phyloP scores from a whole-genome alignment of 2,888 invertebrate species.

The Tipula lateralis region DNA sequence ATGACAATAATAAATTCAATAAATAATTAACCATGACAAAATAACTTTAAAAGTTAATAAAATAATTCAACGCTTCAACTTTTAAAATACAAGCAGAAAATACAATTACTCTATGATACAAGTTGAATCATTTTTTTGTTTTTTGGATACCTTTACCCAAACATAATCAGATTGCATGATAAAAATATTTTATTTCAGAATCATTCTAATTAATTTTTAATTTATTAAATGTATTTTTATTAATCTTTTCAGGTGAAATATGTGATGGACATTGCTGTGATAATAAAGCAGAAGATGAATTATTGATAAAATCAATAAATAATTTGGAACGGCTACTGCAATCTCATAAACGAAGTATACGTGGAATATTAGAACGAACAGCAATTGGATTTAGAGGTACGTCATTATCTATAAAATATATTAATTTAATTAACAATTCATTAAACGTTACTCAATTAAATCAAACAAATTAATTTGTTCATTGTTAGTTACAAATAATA shows the following conservation, averaged over 20 bases:
- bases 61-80: too few relatives aligned
- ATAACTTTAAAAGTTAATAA: too few relatives aligned
- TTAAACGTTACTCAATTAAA: not conserved
- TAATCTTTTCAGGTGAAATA: conserved; percentile 43
- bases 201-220: conserved; percentile 29
- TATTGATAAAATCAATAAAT: conserved; percentile 44
- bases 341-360: conserved; percentile 66
- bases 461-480: not conserved
- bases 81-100: too few relatives aligned
- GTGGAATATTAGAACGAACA: conserved; percentile 69
- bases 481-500: not conserved
- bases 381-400: conserved; percentile 70
- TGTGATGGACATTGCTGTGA: conserved; percentile 48
- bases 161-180: not conserved
- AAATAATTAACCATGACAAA: too few relatives aligned
- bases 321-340: conserved; percentile 64
- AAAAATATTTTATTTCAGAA: not conserved
- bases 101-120: too few relatives aligned
- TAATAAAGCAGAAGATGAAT: conserved; percentile 45
- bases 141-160: too few relatives aligned
- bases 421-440: not conserved
- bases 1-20: too few relatives aligned
- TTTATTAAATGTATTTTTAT: conserved; percentile 15
- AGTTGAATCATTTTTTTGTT: too few relatives aligned
- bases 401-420: conserved; percentile 40